Conservation (phyloP, 2,797 vertebrate genomes). For the Mormyrops attenuatus region DNA sequence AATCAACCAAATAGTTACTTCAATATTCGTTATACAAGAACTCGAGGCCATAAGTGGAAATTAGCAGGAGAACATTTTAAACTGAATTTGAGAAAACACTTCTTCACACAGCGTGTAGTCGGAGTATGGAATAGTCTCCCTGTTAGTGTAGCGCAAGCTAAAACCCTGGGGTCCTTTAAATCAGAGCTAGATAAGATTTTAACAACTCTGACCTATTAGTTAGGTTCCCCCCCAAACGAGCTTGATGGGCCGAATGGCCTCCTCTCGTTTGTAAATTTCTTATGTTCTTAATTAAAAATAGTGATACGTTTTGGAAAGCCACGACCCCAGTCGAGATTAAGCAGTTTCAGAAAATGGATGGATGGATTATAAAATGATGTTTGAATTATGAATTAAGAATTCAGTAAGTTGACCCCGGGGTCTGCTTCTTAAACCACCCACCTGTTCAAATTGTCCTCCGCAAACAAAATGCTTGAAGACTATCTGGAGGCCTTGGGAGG, state of each 20-base stretch:
- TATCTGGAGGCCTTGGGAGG: slow-evolving; percentile 63
- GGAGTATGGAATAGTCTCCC: background rate
- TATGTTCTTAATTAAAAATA: background rate
- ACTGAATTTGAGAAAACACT: background rate
- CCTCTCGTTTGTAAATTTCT: background rate
- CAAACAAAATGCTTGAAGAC: slow-evolving; percentile 60
- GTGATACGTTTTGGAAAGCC: background rate
- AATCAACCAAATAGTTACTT: background rate
- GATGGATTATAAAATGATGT: background rate
- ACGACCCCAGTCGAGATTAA: no score
- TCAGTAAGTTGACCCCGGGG: background rate
- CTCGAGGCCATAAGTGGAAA: no score
- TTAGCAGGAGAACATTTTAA: no score
- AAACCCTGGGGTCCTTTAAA: background rate
- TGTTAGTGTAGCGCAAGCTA: background rate
- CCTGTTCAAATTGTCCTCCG: slow-evolving; percentile 55
- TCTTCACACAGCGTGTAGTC: background rate
- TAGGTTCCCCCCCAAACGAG: background rate
- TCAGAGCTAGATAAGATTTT: background rate
- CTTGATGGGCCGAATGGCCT: background rate
- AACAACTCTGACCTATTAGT: background rate
- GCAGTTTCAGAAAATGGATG: no score
- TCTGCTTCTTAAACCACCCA: slow-evolving; percentile 32
- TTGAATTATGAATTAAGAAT: background rate
- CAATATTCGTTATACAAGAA: background rate